phyloP scores from a whole-genome alignment of 1,140 invertebrate genomes.

The Nylanderia fulva region DNA sequence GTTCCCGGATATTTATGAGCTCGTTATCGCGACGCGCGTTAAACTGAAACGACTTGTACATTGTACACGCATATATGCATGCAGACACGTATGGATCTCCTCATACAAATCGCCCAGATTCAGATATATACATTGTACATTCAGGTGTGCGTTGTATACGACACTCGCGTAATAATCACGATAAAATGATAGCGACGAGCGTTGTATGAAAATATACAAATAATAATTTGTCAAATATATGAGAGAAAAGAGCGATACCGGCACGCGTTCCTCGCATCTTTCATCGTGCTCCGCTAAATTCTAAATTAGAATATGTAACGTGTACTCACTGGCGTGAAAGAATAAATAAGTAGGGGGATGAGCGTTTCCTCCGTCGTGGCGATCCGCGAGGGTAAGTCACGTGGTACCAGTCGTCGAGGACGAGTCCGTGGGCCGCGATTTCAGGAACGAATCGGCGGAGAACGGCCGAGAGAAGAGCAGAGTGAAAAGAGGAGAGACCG shows the following conservation, averaged over 20 bases:
- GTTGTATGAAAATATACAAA: no score
- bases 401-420: not conserved
- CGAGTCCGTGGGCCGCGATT: not conserved
- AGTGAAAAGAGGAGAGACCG: not conserved
- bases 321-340: constrained; percentile 41
- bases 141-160: no score
- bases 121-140: no score
- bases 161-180: no score
- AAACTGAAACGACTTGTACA: not conserved
- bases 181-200: no score
- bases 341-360: not conserved
- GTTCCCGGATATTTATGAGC: not conserved
- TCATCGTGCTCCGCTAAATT: not conserved
- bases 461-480: no score
- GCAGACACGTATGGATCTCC: no score
- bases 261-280: not conserved
- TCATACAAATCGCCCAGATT: no score
- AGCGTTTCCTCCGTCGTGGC: not conserved
- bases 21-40: constrained; percentile 1
- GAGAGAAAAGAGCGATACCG: not conserved
- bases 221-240: no score
- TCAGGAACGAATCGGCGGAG: constrained; percentile 38
- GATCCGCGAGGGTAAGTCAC: not conserved
- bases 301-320: not conserved
- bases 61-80: no score